Conservation (phyloP, 2,888 invertebrate species). For the Machimus atricapillus region DNA sequence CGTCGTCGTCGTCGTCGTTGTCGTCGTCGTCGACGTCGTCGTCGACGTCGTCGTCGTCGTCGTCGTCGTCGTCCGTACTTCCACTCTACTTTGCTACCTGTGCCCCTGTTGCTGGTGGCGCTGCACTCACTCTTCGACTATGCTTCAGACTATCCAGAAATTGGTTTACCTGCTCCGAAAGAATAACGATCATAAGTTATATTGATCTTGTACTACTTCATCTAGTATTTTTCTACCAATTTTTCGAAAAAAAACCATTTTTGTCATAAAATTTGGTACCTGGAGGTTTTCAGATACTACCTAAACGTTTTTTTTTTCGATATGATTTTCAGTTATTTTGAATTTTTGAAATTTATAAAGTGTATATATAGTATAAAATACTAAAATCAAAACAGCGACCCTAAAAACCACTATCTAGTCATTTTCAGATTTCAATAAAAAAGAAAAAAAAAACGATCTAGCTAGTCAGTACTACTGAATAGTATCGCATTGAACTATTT, state of each 20-base stretch:
- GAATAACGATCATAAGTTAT: neutral
- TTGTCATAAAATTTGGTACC: neutral
- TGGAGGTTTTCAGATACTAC: neutral
- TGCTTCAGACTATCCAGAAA: neutral
- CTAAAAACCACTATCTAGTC: neutral
- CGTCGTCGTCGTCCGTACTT: neutral
- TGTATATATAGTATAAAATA: too few relatives aligned
- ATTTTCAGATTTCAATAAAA: neutral
- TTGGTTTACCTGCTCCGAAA: conserved; percentile 4
- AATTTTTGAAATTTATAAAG: too few relatives aligned
- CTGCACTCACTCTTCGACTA: neutral
- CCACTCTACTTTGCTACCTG: neutral
- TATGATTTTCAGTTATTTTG: too few relatives aligned
- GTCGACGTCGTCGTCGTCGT: neutral
- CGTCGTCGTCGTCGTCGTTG: too few relatives aligned
- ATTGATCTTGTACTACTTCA: too few relatives aligned
- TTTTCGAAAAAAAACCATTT: too few relatives aligned
- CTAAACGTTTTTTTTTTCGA: too few relatives aligned
- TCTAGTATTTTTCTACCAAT: too few relatives aligned
- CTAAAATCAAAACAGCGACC: neutral
- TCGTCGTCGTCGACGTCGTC: neutral
- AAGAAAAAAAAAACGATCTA: too few relatives aligned
- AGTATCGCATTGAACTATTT: too few relatives aligned
- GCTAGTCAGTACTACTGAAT: too few relatives aligned
- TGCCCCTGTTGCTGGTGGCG: neutral